A percentile compares a stretch with the other conserved stretches of the same genome.
Conservation (phyloP, 2,113 vertebrate genomes). For the Poecilia latipinna region DNA sequence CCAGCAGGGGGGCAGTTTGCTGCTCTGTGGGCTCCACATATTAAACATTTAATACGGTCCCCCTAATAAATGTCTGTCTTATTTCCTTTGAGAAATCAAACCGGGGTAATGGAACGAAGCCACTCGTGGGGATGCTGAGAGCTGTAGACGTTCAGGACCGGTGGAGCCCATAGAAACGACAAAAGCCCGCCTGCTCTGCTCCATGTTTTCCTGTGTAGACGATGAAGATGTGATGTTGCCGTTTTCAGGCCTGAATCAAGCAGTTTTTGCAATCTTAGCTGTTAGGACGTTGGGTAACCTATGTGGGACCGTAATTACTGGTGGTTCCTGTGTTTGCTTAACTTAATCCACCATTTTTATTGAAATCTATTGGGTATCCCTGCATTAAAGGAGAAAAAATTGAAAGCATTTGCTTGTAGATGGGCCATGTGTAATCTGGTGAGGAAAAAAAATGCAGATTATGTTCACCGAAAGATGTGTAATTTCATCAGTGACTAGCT, state of each 20-base stretch:
- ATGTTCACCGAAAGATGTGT: background rate
- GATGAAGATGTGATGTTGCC: background rate
- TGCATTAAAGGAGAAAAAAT: too few relatives aligned
- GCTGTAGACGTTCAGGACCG: conserved; percentile 7
- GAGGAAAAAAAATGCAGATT: background rate
- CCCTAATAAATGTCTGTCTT: conserved; percentile 36
- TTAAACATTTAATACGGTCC: conserved; percentile 20
- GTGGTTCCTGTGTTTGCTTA: background rate
- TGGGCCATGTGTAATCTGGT: background rate
- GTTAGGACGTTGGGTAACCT: background rate
- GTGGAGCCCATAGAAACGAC: conserved; percentile 49
- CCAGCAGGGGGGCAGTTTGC: conserved; percentile 60
- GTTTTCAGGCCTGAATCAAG: conserved; percentile 21
- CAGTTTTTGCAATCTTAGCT: conserved; percentile 24
- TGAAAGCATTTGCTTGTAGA: background rate
- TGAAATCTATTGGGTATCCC: background rate
- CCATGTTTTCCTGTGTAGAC: conserved; percentile 15
- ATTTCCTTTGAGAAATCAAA: conserved; percentile 67
- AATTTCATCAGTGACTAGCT: background rate
- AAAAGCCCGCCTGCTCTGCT: conserved; percentile 30
- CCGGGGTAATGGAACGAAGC: conserved; percentile 41
- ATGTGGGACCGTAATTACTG: too few relatives aligned
- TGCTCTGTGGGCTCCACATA: conserved; percentile 62
- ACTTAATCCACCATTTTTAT: background rate
- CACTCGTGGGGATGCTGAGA: conserved; percentile 5